Conservation (phyloP, 2,113 vertebrate genomes). For the Platysteira castanea region DNA sequence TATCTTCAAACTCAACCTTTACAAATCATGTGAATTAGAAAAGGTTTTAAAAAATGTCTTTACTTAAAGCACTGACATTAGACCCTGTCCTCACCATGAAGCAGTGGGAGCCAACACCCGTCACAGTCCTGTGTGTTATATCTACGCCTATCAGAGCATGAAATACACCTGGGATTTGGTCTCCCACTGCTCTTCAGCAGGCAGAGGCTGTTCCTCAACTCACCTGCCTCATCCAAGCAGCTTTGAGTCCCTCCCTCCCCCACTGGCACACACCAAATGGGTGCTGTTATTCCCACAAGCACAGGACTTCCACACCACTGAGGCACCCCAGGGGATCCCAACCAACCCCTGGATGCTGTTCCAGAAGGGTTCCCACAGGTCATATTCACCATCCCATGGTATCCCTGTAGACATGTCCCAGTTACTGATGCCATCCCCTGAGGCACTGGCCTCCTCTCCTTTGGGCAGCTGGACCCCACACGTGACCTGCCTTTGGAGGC, state of each 20-base stretch:
- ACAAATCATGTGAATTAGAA: background rate
- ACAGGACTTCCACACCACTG: background rate
- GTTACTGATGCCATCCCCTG: background rate
- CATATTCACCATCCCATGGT: background rate
- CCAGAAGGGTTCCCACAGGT: background rate
- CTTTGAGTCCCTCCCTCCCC: background rate
- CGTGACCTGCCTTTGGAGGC: background rate
- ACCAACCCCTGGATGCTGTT: background rate
- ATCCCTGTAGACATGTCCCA: rapidly evolving
- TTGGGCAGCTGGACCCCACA: background rate
- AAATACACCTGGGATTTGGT: background rate
- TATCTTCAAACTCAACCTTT: background rate
- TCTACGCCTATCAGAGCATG: background rate
- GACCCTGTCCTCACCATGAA: background rate
- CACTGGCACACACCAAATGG: background rate
- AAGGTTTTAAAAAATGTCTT: background rate
- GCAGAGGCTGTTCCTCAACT: background rate
- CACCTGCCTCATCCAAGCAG: background rate
- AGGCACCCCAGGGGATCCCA: background rate
- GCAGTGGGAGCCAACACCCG: background rate
- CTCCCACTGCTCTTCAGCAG: background rate
- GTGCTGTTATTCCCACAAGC: background rate
- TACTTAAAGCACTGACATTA: background rate
- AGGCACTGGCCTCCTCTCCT: background rate
- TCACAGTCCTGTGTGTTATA: rapidly evolving